phyloP scores from a whole-genome alignment of 2,888 invertebrate species.

The Tineola bisselliella region DNA sequence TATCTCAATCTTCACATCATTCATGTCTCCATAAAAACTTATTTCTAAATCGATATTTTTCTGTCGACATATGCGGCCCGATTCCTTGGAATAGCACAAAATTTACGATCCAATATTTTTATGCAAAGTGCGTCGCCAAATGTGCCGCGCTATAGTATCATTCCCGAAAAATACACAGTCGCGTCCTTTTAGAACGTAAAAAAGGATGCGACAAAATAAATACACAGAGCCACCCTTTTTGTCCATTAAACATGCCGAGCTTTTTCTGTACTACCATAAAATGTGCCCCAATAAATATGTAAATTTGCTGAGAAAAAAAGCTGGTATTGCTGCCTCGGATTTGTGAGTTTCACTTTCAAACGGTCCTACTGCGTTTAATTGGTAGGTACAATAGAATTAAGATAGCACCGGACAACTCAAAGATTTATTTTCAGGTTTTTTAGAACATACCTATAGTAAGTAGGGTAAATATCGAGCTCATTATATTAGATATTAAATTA shows the following conservation, averaged over 20 bases:
- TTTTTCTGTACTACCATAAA: slow-evolving; percentile 61
- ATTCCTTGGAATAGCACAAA: slow-evolving; percentile 42
- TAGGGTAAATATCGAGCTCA: no score
- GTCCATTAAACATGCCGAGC: slow-evolving; percentile 62
- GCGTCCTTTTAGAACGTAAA: slow-evolving; percentile 58
- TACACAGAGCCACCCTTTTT: slow-evolving; percentile 65
- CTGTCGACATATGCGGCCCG: slow-evolving; percentile 50
- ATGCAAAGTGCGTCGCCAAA: slow-evolving; percentile 67
- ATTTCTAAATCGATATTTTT: slow-evolving; percentile 51
- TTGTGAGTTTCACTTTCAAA: slow-evolving; percentile 60
- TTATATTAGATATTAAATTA: no score
- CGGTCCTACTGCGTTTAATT: slow-evolving; percentile 41
- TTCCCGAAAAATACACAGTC: slow-evolving; percentile 54
- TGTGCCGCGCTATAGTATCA: slow-evolving; percentile 40
- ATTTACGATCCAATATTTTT: slow-evolving; percentile 66
- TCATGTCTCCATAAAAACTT: slow-evolving; percentile 33
- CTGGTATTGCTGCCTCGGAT: slow-evolving; percentile 26
- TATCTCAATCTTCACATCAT: slow-evolving; percentile 29
- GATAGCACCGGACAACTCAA: slow-evolving; percentile 15
- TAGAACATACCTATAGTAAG: no score
- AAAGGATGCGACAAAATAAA: slow-evolving; percentile 67
- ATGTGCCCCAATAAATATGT: slow-evolving; percentile 69
- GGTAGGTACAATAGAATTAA: slow-evolving; percentile 35
- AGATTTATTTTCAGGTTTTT: no score
- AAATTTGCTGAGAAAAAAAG: slow-evolving; percentile 51